Conservation (phyloP, 1,140 invertebrate species). For the Papilio polyxenes region DNA sequence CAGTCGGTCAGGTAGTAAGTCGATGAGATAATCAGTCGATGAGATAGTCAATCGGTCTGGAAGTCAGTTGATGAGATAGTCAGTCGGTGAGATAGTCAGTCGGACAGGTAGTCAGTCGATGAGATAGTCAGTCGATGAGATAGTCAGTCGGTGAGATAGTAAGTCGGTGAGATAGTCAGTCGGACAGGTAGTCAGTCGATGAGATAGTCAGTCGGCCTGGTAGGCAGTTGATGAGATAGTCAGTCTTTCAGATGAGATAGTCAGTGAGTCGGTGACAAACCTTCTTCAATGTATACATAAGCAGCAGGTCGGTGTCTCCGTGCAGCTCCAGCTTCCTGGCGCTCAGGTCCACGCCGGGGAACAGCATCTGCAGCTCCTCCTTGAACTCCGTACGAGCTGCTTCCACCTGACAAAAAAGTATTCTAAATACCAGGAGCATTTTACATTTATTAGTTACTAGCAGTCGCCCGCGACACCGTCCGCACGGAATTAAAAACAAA, state of each 20-base stretch:
- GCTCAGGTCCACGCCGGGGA: conserved; percentile 85
- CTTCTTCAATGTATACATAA: conserved; percentile 83
- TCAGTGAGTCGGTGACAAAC: conserved; percentile 41
- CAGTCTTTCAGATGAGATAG: background rate
- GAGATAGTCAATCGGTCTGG: background rate
- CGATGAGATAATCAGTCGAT: background rate
- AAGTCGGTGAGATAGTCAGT: background rate
- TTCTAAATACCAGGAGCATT: background rate
- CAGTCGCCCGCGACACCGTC: too few relatives aligned
- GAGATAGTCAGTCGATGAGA: background rate
- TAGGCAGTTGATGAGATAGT: background rate
- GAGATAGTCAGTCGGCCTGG: too few relatives aligned
- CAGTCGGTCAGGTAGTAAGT: background rate
- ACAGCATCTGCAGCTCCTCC: conserved; percentile 87
- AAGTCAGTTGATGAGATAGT: background rate
- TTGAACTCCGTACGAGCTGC: conserved; percentile 86
- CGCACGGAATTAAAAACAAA: too few relatives aligned
- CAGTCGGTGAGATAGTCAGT: background rate
- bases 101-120: background rate
- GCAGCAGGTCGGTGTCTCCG: conserved; percentile 86
- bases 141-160: background rate
- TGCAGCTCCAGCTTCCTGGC: conserved; percentile 84
- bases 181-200: too few relatives aligned
- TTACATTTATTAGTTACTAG: too few relatives aligned
- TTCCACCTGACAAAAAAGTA: conserved; percentile 77